phyloP scores from a whole-genome alignment of 2,113 vertebrate genomes.

The Lathamus discolor region DNA sequence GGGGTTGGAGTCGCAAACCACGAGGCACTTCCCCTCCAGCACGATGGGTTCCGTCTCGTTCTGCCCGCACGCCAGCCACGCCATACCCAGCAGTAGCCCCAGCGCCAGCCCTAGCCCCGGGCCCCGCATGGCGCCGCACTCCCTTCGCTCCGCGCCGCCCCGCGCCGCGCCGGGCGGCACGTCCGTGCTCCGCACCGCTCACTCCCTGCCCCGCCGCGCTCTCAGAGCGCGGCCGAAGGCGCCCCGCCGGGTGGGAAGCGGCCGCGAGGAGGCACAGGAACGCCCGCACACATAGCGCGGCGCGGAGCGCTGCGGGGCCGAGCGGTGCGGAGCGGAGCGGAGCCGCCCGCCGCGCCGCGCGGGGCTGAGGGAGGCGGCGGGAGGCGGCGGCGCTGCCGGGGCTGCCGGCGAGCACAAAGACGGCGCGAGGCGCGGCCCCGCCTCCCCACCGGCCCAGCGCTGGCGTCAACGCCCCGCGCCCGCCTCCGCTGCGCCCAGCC shows the following conservation, averaged over 20 bases:
- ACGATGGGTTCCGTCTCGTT: slow-evolving; percentile 96
- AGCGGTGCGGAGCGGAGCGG: no score
- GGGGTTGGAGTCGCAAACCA: slow-evolving; percentile 96
- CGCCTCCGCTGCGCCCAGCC: not conserved
- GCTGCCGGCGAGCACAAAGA: no score
- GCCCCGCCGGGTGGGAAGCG: no score
- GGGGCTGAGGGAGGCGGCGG: no score
- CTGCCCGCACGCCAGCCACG: slow-evolving; percentile 84
- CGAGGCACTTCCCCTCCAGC: slow-evolving; percentile 94
- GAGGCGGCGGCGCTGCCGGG: no score
- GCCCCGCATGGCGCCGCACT: slow-evolving; percentile 39
- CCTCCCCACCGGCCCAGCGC: no score
- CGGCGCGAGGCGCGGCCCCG: no score
- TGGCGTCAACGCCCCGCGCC: slow-evolving; percentile 65
- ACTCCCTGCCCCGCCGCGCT: slow-evolving; percentile 55
- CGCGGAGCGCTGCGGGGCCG: no score
- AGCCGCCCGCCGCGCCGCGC: no score
- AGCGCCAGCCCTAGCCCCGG: slow-evolving; percentile 13
- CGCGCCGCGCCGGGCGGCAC: slow-evolving; percentile 41
- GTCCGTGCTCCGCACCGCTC: slow-evolving; percentile 3
- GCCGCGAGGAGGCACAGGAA: no score
- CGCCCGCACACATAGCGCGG: no score
- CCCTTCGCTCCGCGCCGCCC: slow-evolving; percentile 2
- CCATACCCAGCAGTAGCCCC: slow-evolving; percentile 78
- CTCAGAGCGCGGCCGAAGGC: slow-evolving; percentile 33